These are phyloP conservation scores for Hydrozoanthus gracilis DNA, from an alignment of 92 coral and sea anemone genomes.

Conservation along the genomic window DNA sequence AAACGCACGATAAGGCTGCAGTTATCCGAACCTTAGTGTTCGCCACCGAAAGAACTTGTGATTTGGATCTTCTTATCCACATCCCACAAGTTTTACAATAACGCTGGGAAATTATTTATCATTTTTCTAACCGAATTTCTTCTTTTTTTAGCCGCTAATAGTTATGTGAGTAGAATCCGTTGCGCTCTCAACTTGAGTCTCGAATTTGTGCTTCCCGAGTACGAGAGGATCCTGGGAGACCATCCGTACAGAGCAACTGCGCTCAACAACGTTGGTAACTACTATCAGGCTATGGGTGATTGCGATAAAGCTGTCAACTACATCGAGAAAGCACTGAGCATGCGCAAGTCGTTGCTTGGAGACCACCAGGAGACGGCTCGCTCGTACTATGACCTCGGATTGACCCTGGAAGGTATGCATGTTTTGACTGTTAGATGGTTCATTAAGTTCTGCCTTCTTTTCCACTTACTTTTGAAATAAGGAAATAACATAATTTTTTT, in stretches of 20 bases:
- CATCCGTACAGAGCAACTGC: conserved; percentile 57
- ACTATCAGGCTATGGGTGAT: conserved; percentile 42
- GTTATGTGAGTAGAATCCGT: neutral
- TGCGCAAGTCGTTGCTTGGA: conserved; percentile 7
- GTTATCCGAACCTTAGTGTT: too few relatives aligned
- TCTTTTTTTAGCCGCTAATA: neutral
- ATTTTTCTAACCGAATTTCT: neutral
- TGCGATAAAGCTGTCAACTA: conserved; percentile 49
- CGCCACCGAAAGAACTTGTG: too few relatives aligned
- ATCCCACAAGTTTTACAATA: neutral
- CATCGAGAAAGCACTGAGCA: conserved; percentile 3
- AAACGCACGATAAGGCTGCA: too few relatives aligned
- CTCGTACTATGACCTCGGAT: conserved; percentile 47
- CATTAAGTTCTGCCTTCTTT: too few relatives aligned
- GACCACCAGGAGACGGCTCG: conserved; percentile 46
- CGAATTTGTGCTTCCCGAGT: conserved; percentile 34
- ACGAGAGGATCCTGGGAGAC: conserved; percentile 23
- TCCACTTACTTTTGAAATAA: too few relatives aligned
- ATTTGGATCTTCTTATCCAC: neutral
- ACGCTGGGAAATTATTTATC: neutral
- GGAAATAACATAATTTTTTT: too few relatives aligned
- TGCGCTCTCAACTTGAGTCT: neutral
- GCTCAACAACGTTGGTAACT: conserved; percentile 39
- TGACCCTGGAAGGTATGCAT: conserved; percentile 33
- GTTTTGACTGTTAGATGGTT: too few relatives aligned